These are phyloP conservation scores for Dendronephthya gigantea DNA, from an alignment of 64 coral and sea anemone genomes.

Conservation along the genomic window DNA sequence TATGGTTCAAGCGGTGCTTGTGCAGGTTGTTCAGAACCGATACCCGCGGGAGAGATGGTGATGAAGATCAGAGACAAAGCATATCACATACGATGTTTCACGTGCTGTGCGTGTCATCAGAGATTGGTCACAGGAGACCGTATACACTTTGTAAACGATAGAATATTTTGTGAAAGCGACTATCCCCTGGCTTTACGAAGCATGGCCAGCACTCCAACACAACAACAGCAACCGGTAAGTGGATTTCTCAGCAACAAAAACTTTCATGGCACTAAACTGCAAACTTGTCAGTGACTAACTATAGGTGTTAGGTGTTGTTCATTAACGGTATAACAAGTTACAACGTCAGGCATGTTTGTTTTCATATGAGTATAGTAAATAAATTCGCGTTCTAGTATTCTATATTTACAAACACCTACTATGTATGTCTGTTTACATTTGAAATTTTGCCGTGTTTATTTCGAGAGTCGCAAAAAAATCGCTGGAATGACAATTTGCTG, in stretches of 20 bases:
- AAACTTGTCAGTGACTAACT: too few relatives aligned
- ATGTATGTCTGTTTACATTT: too few relatives aligned
- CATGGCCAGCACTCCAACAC: background rate
- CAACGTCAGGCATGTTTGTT: too few relatives aligned
- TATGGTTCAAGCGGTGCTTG: conserved; percentile 94
- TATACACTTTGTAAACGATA: conserved; percentile 85
- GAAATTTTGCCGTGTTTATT: too few relatives aligned
- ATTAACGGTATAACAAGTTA: too few relatives aligned
- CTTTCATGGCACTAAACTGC: too few relatives aligned
- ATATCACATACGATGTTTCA: conserved; percentile 88
- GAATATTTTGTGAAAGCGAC: conserved; percentile 95
- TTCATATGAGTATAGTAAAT: too few relatives aligned
- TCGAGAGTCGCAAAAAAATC: too few relatives aligned
- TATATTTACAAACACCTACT: too few relatives aligned
- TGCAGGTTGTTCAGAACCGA: conserved; percentile 78
- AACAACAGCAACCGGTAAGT: conserved; percentile 92
- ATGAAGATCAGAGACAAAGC: conserved; percentile 98
- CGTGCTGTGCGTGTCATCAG: conserved; percentile 84
- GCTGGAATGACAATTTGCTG: too few relatives aligned
- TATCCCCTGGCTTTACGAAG: conserved; percentile 67
- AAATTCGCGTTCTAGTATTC: too few relatives aligned
- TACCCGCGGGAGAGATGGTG: conserved; percentile 88
- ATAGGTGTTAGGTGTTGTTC: too few relatives aligned
- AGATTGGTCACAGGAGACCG: conserved; percentile 79
- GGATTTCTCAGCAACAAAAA: background rate